These are phyloP conservation scores for Bemisia tabaci DNA, from an alignment of 1,140 invertebrate genomes.

Conservation along the genomic window DNA sequence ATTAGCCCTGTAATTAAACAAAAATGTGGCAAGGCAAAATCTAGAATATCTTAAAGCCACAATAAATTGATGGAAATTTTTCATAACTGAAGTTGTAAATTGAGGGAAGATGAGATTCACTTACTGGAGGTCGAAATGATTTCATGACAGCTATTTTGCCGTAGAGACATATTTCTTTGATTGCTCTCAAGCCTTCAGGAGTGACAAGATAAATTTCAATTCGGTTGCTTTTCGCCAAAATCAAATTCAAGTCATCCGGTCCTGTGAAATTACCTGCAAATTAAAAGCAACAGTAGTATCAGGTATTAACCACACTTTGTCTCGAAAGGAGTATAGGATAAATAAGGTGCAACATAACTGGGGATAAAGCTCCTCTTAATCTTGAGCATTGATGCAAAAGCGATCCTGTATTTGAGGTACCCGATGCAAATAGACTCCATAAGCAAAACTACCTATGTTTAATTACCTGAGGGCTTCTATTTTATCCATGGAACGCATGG, in stretches of 20 bases:
- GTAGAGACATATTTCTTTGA: slow-evolving; percentile 94
- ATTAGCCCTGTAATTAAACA: too few species aligned
- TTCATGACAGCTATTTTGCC: slow-evolving; percentile 91
- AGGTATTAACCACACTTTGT: too few species aligned
- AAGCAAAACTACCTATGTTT: neutral
- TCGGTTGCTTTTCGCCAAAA: slow-evolving; percentile 88
- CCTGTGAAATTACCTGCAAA: slow-evolving; percentile 89
- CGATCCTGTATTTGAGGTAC: neutral
- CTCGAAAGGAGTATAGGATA: neutral
- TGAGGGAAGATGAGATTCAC: slow-evolving; percentile 23
- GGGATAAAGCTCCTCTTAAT: neutral
- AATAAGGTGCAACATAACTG: neutral
- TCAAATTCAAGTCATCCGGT: slow-evolving; percentile 82
- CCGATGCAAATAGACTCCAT: neutral
- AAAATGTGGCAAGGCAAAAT: too few species aligned
- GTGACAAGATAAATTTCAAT: slow-evolving; percentile 95
- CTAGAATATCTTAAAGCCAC: too few species aligned
- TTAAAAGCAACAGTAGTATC: slow-evolving; percentile 12
- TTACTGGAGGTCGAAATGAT: slow-evolving; percentile 79
- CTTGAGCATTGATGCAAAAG: neutral
- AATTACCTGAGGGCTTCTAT: too few species aligned
- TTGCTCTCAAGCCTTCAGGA: slow-evolving; percentile 81
- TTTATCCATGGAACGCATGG: too few species aligned
- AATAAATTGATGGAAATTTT: too few species aligned
- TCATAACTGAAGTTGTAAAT: too few species aligned